Base-by-base conservation (phyloP, 2,888 invertebrate species). In the Omphaloscelis lunosa region DNA sequence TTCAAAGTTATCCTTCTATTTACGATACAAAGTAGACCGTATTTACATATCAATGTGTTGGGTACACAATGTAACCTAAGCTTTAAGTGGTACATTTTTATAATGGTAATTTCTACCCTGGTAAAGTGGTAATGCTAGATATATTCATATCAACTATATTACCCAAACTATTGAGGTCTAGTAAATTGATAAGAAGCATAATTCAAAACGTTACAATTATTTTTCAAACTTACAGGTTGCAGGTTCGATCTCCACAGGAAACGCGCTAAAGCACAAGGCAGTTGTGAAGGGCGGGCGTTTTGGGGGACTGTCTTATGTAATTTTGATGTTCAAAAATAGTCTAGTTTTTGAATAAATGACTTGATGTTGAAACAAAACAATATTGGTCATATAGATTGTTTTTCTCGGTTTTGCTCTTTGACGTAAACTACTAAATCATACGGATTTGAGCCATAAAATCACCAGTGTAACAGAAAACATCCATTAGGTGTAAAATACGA, bases 11-110 rank as follows among this genome's bases (percentile, higher is more conserved):
- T 68, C 74, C 70, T 53, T 62, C 27, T 56, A 62, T 59, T 45
- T 41, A 59, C 66, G 62, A 39, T n/a, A 70, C 27, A 68, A 58
- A 75, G 67, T 29, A 56, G 41, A 11, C 17, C 63, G 41, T 67
- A 81, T 81, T 84, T 77, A 63, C 81, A 77, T 84, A 75, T 77
- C 74, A 84, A 80, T 80, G 66, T 84, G 61, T 45, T 51, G 17
- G 9, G 66, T 71, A 82, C 62, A 69, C 56, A 53, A 58, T 29
- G 79, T 63, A 74, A 56, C 58, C 45, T 23, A 5, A 58, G 63
- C 56, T n/a, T 17, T 41, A 39, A 17, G 79, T 34, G 53, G 7
- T 27, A 70, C 39, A 11, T 41, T n/a, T 34, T n/a, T 45, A 59
- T 29, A 58, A 58, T 27, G 58, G 27, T 58, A 56, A 12, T 56